Conservation (phyloP, 2,797 vertebrate species). For the Cyclopterus lumpus region DNA sequence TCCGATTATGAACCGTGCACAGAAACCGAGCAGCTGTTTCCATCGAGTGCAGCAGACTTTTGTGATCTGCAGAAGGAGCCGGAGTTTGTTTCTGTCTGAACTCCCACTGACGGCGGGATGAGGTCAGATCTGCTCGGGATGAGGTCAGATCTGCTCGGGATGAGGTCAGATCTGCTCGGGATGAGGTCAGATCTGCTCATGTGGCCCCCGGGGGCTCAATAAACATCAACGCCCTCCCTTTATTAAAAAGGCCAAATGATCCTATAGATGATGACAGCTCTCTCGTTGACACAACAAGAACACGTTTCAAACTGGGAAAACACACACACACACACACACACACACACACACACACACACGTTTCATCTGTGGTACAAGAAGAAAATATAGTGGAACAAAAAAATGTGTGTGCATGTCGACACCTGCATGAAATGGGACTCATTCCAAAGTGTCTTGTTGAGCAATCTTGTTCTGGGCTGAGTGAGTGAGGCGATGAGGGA, state of each 20-base stretch:
- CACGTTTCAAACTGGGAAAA: slow-evolving; percentile 18
- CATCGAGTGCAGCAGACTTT: slow-evolving; percentile 47
- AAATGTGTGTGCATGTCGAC: slow-evolving; percentile 27
- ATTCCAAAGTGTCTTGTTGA: slow-evolving; percentile 33
- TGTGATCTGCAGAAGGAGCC: slow-evolving; percentile 58
- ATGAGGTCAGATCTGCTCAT: slow-evolving; percentile 66
- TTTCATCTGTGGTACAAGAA: slow-evolving; percentile 12
- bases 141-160: slow-evolving; percentile 71
- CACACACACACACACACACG: slow-evolving; percentile 10
- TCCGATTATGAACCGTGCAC: slow-evolving; percentile 42
- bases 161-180: slow-evolving; percentile 80
- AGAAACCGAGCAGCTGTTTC: slow-evolving; percentile 58
- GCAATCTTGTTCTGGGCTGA: slow-evolving; percentile 46
- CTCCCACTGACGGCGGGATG: slow-evolving; percentile 42
- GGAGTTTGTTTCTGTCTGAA: slow-evolving; percentile 66
- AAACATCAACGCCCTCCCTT: slow-evolving; percentile 67
- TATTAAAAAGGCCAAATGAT: slow-evolving; percentile 34
- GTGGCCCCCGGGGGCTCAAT: slow-evolving; percentile 62
- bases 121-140: slow-evolving; percentile 53
- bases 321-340: no score
- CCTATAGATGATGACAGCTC: slow-evolving; percentile 63
- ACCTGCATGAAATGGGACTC: slow-evolving; percentile 58
- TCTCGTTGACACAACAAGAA: slow-evolving; percentile 52
- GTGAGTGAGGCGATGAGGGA: slow-evolving; percentile 54
- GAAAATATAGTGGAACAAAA: not conserved